Base-by-base conservation (phyloP, 2,113 vertebrate species). In the Pseudolaguvia tuberculata region DNA sequence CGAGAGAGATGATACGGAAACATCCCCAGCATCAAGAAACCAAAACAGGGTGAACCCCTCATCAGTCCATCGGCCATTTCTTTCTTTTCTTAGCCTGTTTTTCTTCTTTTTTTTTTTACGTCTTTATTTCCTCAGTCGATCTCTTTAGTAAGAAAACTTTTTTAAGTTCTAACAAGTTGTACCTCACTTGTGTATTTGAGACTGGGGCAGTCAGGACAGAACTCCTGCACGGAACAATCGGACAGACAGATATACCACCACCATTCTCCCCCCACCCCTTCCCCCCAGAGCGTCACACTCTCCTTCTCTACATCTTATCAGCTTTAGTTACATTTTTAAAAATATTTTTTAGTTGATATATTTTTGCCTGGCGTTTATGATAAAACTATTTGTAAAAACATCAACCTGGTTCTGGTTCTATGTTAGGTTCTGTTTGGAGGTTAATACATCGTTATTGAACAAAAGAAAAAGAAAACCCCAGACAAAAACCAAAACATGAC, bases 41-140 rank as follows among this genome's bases (percentile, higher is more conserved):
- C 84, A 83, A 89, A 89, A 90, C 89, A 91, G 91, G 90, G 88
- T 91, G 70, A 90, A 80, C 84, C 88, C 85, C 90, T 90, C 83
- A 79, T 82, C 87, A 83, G 85, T 86, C 84, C 87, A 68, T 81
- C 87, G 75, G 83, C 80, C 78, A 79, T 89, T 86, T 83, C 77
- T 50, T 31, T 53, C 7, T 89, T 86, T 83, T 83, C 80, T 80
- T 78, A 53, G 1, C 6, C 88, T 85, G 1, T 39, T 17, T 42
- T 51, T n/a, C 35, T 39, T 53, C 20, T 13, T 67, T 50, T 21
- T 39, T 53, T 20, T 13, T 67, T 50, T 21, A 12, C 15, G 21
- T 25, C 17, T 23, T 35, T 50, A 27, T 50, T 50, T 73, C 62
- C 4, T 53, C 47, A 11, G 12, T 77, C 53, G 57, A 71, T 72